phyloP scores from a whole-genome alignment of 2,113 vertebrate genomes.

The Bos taurus region ARS-UCD2.0 NC_037329.1:117257001-117257500 shows the following conservation, averaged over 20 bases:
- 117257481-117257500: neutral
- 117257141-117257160: neutral
- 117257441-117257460: neutral
- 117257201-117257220: conserved; percentile 58
- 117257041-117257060: neutral
- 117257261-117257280: conserved; percentile 69
- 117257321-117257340: neutral
- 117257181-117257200: neutral
- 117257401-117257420: neutral
- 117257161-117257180: conserved; percentile 49
- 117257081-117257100: neutral
- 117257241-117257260: conserved; percentile 70
- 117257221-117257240: conserved; percentile 59
- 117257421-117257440: neutral
- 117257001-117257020: conserved; percentile 44
- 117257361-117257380: neutral
- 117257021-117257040: conserved; percentile 53
- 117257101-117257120: neutral
- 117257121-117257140: neutral
- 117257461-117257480: neutral
- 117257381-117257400: neutral
- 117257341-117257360: neutral
- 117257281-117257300: neutral
- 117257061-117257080: neutral
- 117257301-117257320: neutral